These are phyloP conservation scores for Philereme transversata DNA, from an alignment of 2,888 invertebrate species.

Conservation along the genomic window DNA sequence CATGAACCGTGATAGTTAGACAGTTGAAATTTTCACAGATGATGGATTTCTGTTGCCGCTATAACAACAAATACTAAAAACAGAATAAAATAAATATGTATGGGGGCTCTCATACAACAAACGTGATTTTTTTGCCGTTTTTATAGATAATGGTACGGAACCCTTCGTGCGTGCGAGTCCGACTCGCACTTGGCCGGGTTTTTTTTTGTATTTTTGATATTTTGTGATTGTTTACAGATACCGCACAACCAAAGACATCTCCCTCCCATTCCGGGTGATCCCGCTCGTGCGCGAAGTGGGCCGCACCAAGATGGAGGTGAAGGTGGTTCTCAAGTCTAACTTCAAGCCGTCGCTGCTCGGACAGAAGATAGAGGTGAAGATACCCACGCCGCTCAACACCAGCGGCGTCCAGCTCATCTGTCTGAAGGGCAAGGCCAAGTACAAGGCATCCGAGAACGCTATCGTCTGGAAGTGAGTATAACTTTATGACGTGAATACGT, in stretches of 20 bases:
- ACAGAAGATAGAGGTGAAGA: constrained; percentile 99
- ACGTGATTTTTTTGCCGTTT: too few relatives aligned
- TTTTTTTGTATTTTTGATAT: too few relatives aligned
- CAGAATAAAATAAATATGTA: too few relatives aligned
- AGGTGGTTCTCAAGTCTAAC: constrained; percentile 99
- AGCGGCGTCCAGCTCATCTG: constrained; percentile 99
- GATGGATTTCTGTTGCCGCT: too few relatives aligned
- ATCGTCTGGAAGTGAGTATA: constrained; percentile 95
- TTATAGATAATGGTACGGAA: too few relatives aligned
- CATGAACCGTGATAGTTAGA: too few relatives aligned
- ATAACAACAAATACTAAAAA: too few relatives aligned
- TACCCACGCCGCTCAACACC: constrained; percentile 99
- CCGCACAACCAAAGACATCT: constrained; percentile 99
- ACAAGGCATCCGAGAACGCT: constrained; percentile 99
- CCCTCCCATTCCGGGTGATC: constrained; percentile 99
- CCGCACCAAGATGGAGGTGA: constrained; percentile 99
- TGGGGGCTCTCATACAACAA: too few relatives aligned
- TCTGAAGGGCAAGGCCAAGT: constrained; percentile 99
- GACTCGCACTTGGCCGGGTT: too few relatives aligned
- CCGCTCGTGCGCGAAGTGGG: constrained; percentile 99
- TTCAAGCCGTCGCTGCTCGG: constrained; percentile 99
- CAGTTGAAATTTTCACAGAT: too few relatives aligned
- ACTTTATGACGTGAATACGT: too few relatives aligned
- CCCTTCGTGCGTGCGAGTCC: too few relatives aligned
- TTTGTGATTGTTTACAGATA: constrained; percentile 85